phyloP scores from a whole-genome alignment of 30 jellyfish, hydroid and myxozoan genomes.

The Aurelia aurita complex sp. Pacific region DNA sequence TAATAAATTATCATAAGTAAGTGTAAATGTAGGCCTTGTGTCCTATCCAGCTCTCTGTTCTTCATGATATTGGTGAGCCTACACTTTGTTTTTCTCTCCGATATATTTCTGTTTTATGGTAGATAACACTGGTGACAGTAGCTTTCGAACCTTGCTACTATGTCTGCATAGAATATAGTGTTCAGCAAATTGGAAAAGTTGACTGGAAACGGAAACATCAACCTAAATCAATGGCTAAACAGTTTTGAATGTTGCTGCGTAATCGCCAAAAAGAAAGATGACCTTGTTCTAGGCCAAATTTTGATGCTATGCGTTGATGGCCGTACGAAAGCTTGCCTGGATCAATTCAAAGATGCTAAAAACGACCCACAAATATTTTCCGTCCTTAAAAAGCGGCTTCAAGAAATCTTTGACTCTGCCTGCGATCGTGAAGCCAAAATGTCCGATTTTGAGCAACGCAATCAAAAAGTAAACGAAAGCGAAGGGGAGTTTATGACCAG shows the following conservation, averaged over 20 bases:
- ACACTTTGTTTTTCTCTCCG: too few species aligned
- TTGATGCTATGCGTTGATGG: slow-evolving; percentile 43
- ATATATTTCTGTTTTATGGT: too few species aligned
- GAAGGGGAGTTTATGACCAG: background rate
- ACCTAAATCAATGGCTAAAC: slow-evolving; percentile 22
- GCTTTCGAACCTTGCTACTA: too few species aligned
- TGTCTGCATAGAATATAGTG: too few species aligned
- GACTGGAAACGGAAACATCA: slow-evolving; percentile 19
- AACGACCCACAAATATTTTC: background rate
- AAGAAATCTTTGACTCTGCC: too few species aligned
- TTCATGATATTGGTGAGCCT: too few species aligned
- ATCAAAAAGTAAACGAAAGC: background rate
- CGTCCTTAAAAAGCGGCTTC: too few species aligned
- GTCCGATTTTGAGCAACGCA: background rate
- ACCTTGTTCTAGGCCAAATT: slow-evolving; percentile 25
- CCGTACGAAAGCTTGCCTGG: slow-evolving; percentile 26
- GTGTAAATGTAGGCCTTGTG: too few species aligned
- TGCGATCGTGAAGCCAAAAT: background rate
- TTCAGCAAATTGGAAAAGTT: background rate
- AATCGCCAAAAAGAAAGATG: background rate
- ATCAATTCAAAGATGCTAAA: slow-evolving; percentile 23
- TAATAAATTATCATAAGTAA: too few species aligned
- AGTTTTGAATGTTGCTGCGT: slow-evolving; percentile 12
- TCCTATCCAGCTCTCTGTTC: background rate
- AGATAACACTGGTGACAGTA: too few species aligned